Percentiles rank a stretch among this genome's conserved stretches.
phyloP scores from a whole-genome alignment of 2,888 invertebrate species.

The Acleris sparsana region DNA sequence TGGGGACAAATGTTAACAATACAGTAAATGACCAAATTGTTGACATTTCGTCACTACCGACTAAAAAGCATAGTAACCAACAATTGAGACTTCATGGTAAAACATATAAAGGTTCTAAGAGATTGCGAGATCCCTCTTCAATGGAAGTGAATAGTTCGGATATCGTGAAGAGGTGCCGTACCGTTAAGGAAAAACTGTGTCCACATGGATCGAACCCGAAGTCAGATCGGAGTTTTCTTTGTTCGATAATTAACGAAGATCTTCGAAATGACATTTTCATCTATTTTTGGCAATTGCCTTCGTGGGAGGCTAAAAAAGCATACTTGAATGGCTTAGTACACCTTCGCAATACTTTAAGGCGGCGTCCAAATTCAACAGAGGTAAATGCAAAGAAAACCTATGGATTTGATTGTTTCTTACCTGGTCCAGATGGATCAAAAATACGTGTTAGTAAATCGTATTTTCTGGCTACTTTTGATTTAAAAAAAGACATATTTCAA shows the following conservation, averaged over 20 bases:
- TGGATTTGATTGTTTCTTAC: not conserved
- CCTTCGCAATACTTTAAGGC: not conserved
- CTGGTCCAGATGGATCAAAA: not conserved
- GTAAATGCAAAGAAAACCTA: slow-evolving; percentile 1
- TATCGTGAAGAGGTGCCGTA: not conserved
- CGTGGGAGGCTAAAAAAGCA: not conserved
- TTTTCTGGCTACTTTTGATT: not conserved
- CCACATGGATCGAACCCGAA: not conserved
- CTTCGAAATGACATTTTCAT: too few relatives aligned
- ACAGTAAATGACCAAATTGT: not conserved
- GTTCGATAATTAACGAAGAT: too few relatives aligned
- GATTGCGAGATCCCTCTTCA: not conserved
- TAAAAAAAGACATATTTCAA: not conserved
- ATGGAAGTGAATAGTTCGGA: not conserved
- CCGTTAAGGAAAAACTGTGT: not conserved
- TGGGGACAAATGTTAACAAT: not conserved
- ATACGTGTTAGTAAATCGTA: not conserved
- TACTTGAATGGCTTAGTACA: not conserved
- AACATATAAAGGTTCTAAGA: slow-evolving; percentile 3
- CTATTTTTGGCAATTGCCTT: not conserved
- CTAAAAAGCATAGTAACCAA: not conserved
- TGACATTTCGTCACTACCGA: not conserved
- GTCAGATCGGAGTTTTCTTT: not conserved
- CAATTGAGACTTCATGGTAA: not conserved
- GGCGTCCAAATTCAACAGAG: not conserved